phyloP scores from a whole-genome alignment of 1,140 invertebrate genomes.

The Ctenoplectra terminalis region DNA sequence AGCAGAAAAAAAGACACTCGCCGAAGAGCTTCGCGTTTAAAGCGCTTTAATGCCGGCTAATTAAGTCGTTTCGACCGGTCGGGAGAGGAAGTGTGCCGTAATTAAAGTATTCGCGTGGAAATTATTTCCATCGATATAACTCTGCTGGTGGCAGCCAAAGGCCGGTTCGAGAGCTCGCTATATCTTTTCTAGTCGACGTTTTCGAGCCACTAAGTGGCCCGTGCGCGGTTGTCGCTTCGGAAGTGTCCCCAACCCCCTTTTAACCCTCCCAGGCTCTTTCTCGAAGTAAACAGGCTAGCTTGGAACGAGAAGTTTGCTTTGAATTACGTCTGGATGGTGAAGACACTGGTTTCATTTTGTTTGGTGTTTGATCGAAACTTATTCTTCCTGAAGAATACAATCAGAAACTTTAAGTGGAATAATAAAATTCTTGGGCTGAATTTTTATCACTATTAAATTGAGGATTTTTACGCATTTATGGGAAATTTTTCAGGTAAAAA shows the following conservation, averaged over 20 bases:
- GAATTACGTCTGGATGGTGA: not conserved
- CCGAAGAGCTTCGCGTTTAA: not conserved
- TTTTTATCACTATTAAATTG: too few relatives aligned
- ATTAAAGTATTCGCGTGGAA: conserved; percentile 15
- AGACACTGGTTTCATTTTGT: not conserved
- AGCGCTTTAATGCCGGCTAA: conserved; percentile 2
- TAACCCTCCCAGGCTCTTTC: not conserved
- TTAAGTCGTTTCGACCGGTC: not conserved
- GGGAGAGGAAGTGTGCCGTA: not conserved
- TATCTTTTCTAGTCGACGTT: not conserved
- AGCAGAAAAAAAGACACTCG: not conserved
- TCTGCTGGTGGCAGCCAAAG: not conserved
- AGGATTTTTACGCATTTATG: too few relatives aligned
- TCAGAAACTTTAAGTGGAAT: too few relatives aligned
- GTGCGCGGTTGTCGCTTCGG: not conserved
- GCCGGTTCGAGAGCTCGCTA: not conserved
- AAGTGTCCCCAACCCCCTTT: not conserved
- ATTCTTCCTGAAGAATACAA: not conserved
- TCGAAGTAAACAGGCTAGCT: not conserved
- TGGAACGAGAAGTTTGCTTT: not conserved
- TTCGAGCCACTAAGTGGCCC: not conserved
- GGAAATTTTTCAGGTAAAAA: too few relatives aligned
- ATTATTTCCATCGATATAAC: conserved; percentile 23
- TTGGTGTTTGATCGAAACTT: not conserved
- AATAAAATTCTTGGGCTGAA: too few relatives aligned